phyloP scores from a whole-genome alignment of 2,797 vertebrate species.

The Enteromius afrohamiltoni region DNA sequence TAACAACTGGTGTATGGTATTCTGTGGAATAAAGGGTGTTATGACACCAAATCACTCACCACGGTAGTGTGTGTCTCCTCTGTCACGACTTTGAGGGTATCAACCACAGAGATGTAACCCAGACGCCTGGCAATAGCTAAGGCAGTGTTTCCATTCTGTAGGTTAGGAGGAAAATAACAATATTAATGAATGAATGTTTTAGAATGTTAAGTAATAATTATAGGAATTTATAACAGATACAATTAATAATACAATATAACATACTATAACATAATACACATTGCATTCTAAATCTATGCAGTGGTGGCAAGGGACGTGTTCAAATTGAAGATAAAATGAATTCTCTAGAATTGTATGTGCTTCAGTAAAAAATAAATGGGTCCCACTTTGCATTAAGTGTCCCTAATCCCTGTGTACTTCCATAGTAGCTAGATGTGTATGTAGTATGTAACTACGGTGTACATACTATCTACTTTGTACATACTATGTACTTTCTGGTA shows the following conservation, averaged over 20 bases:
- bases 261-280: neutral
- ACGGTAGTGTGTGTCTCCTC: slow-evolving; percentile 92
- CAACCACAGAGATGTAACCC: slow-evolving; percentile 98
- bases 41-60: slow-evolving; percentile 73
- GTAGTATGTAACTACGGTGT: too few relatives aligned
- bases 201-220: neutral
- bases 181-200: neutral
- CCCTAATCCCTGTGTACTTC: too few relatives aligned
- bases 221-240: neutral
- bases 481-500: too few relatives aligned
- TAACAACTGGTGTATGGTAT: neutral
- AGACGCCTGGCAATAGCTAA: slow-evolving; percentile 92
- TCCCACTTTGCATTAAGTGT: too few relatives aligned
- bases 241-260: neutral
- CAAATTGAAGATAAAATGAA: neutral
- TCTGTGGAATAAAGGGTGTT: neutral
- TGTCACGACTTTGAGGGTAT: slow-evolving; percentile 94
- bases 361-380: neutral
- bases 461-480: too few relatives aligned
- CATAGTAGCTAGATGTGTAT: too few relatives aligned
- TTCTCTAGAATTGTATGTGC: neutral
- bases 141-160: slow-evolving; percentile 95
- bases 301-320: neutral
- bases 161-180: slow-evolving; percentile 6
- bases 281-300: neutral